Evolutionary conservation across 1,140 invertebrate genomes (phyloP), one percentile per base, ranked within the genome.

Genomic region (Tetramorium alpestre): DNA sequence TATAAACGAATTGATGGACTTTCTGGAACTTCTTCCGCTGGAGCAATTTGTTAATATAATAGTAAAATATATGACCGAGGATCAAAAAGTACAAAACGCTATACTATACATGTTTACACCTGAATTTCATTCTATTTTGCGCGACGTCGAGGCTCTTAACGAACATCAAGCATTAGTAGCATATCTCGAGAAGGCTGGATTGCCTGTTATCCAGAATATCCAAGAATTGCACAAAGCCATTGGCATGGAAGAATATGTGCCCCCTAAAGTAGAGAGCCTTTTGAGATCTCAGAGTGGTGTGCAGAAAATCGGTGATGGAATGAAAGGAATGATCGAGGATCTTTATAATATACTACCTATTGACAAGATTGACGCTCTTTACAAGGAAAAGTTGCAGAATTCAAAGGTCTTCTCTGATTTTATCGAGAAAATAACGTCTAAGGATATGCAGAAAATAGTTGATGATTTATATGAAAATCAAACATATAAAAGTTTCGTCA

Each of bases 351-450:
- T 91, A 13, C 51, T 93, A 28, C 92, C 93, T 10, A 1, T 87
- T 0, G 78, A 92, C 0, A n/a, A 93, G 22, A 86, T 94, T 16
- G 54, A 90, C n/a, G 84, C 67, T n/a, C 54, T 93, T 22, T 90
- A 91, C 80, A 10, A 92, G 0, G 38, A 93, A 7, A 94, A 94
- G 76, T 10, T 93, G 0, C 25, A 82, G 3, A 89, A 33, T 8
- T 91, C 89, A 3, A 49, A 80, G 18, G 80, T 70, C 7, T 94
- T 94, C 38, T 44, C 64, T 0, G 56, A 82, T 0, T 87, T 94
- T 11, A 58, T 93, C 0, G 56, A 86, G 4, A 51, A 67, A 4
- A 10, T 93, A 6, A 72, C 22, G 16, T 91, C 89, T 0, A 22
- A 58, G 0, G 58, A 93, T 47, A 87, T 92, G 49, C 73, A 92